Percentiles rank a stretch among this genome's conserved stretches.
Evolutionary conservation across 2,797 vertebrate species (phyloP).

Genomic region (Staurois parvus): DNA sequence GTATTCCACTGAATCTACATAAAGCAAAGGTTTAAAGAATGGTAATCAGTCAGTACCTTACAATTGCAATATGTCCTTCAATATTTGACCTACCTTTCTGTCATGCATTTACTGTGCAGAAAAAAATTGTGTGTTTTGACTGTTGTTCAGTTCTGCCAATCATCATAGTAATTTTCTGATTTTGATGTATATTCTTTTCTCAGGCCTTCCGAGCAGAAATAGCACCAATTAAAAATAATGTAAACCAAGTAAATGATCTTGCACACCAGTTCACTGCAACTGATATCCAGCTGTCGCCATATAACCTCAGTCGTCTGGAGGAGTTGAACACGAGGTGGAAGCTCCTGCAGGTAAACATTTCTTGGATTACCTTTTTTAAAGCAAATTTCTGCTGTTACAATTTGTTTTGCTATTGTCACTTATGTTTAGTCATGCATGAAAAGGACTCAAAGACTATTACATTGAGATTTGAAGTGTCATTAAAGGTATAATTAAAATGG

Average conservation of each 20-base stretch:
- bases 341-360: conserved; percentile 86
- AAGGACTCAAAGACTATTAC: too few relatives aligned
- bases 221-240: conserved; percentile 88
- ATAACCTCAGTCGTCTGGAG: conserved; percentile 87
- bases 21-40: too few relatives aligned
- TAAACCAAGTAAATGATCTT: conserved; percentile 88
- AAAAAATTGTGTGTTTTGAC: not conserved
- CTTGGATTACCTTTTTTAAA: not conserved
- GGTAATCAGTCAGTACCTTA: too few relatives aligned
- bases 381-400: not conserved
- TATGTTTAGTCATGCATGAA: not conserved
- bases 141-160: not conserved
- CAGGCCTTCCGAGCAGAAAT: conserved; percentile 91
- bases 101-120: too few relatives aligned
- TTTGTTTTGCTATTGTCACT: not conserved
- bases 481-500: too few relatives aligned
- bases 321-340: conserved; percentile 94
- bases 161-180: conserved; percentile 5
- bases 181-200: conserved; percentile 47
- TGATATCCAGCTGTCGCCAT: conserved; percentile 88
- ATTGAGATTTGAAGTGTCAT: too few relatives aligned
- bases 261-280: conserved; percentile 82
- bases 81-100: not conserved
- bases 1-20: too few relatives aligned
- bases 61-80: too few relatives aligned